A percentile compares a stretch with the other conserved stretches of the same genome.
Conservation (phyloP, 2,113 vertebrate species). For the Synchiropus splendidus region DNA sequence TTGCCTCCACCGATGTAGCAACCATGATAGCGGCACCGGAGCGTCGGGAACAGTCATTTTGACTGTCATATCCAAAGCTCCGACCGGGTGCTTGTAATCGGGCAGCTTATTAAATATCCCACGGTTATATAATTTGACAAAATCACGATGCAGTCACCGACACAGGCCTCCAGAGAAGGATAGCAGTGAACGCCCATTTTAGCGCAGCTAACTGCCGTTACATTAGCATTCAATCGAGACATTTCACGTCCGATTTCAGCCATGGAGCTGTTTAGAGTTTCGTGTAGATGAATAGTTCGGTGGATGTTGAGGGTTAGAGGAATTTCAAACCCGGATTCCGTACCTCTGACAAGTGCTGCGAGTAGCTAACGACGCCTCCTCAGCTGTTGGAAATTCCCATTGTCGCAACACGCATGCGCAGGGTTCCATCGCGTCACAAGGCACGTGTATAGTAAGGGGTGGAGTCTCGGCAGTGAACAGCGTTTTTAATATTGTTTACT, state of each 20-base stretch:
- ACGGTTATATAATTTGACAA: too few species aligned
- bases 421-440: conserved; percentile 28
- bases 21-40: too few species aligned
- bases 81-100: too few species aligned
- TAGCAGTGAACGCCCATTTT: conserved; percentile 63
- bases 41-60: too few species aligned
- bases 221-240: conserved; percentile 27
- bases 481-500: neutral
- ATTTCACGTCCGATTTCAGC: neutral
- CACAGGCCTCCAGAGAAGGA: conserved; percentile 10
- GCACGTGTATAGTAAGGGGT: conserved; percentile 32
- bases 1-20: too few species aligned
- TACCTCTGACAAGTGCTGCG: conserved; percentile 61
- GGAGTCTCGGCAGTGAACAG: neutral
- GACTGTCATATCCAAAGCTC: too few species aligned
- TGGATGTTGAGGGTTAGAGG: conserved; percentile 6
- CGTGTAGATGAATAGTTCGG: too few species aligned
- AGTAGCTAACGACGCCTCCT: conserved; percentile 53
- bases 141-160: conserved; percentile 1
- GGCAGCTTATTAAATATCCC: too few species aligned
- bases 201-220: conserved; percentile 41
- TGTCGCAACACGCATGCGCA: conserved; percentile 52
- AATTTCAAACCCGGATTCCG: conserved; percentile 19
- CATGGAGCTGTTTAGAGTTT: neutral
- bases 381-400: conserved; percentile 65